phyloP scores from a whole-genome alignment of 2,888 invertebrate genomes.

The Oligia fasciuncula region DNA sequence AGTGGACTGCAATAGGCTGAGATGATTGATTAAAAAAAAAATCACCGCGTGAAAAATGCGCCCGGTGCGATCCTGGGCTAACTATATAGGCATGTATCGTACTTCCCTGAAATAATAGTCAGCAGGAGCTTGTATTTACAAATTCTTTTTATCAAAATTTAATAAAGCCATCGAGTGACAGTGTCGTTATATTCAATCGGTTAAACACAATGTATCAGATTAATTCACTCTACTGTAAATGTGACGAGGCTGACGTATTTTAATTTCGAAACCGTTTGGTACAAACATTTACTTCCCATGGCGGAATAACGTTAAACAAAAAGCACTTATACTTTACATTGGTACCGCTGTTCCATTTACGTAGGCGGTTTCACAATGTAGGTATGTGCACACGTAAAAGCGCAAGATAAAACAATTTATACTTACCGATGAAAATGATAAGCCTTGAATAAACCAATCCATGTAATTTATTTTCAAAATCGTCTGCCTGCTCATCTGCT shows the following conservation, averaged over 20 bases:
- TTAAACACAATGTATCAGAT: neutral
- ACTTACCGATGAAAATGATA: slow-evolving; percentile 41
- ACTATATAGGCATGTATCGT: no score
- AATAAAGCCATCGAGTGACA: neutral
- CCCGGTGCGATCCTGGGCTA: no score
- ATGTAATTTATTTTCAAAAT: slow-evolving; percentile 13
- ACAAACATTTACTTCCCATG: neutral
- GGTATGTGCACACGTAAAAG: slow-evolving; percentile 24
- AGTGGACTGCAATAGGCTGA: no score
- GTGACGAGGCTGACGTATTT: neutral
- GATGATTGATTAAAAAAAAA: no score
- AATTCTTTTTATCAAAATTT: neutral
- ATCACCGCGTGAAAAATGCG: no score
- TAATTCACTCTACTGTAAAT: slow-evolving; percentile 7
- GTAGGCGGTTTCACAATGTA: slow-evolving; percentile 34
- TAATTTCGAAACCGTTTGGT: neutral
- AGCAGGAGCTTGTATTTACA: neutral
- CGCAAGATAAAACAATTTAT: slow-evolving; percentile 48
- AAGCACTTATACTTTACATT: neutral
- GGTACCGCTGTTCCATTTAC: slow-evolving; percentile 5
- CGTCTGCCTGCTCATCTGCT: neutral
- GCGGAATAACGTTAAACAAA: slow-evolving; percentile 22
- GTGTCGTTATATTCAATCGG: neutral
- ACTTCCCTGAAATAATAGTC: neutral
- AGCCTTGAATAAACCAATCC: slow-evolving; percentile 30